Percentiles rank a stretch among this genome's conserved stretches.
Evolutionary conservation across 2,888 invertebrate species (phyloP).

Genomic region (Harpagoxenus sublaevis): DNA sequence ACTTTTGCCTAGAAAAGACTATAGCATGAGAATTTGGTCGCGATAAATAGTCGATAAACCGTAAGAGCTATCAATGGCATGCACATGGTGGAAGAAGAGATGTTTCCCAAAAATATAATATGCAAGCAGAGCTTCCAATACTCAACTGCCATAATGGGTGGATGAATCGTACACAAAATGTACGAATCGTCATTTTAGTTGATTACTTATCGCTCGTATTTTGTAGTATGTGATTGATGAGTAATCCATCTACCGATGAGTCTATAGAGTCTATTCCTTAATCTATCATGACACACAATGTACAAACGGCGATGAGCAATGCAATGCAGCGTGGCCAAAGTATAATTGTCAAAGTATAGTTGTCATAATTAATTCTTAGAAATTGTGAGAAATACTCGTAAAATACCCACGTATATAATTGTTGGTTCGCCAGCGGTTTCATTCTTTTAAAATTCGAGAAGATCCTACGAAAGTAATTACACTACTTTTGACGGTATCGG

Average conservation of each 20-base stretch:
- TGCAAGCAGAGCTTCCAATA: background rate
- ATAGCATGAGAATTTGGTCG: background rate
- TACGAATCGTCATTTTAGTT: background rate
- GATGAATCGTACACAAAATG: background rate
- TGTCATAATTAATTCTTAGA: background rate
- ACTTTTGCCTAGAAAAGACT: background rate
- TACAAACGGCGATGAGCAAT: slow-evolving; percentile 15
- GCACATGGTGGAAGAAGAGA: background rate
- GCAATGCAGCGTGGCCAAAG: background rate
- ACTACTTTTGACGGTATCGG: background rate
- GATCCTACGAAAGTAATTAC: background rate
- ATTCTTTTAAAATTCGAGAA: background rate
- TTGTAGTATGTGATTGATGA: slow-evolving; percentile 46
- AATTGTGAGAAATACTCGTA: background rate
- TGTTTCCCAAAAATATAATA: background rate
- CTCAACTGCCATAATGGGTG: too few relatives aligned
- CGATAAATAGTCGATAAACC: background rate
- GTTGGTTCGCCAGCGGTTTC: background rate
- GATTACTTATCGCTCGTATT: background rate
- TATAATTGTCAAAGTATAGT: background rate
- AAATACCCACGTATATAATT: background rate
- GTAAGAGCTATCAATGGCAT: background rate
- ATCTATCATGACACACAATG: background rate
- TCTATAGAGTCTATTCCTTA: slow-evolving; percentile 31
- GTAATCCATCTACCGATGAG: slow-evolving; percentile 47